phyloP scores from a whole-genome alignment of 2,797 vertebrate genomes.

The Lepilemur septentrionalis region DNA sequence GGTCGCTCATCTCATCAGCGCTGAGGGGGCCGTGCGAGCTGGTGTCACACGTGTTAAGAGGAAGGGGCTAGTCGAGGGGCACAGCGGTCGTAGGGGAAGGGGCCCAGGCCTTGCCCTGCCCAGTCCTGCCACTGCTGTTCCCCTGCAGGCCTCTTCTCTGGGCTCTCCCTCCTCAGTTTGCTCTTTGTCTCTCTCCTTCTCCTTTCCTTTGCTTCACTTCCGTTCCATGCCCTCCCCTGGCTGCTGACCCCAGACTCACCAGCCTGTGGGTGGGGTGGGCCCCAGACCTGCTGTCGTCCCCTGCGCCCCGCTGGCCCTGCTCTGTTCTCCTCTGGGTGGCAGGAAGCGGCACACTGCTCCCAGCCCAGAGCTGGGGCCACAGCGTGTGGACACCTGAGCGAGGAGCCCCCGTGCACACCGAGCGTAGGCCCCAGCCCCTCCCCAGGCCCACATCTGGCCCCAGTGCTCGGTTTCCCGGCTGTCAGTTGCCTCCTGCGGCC shows the following conservation, averaged over 20 bases:
- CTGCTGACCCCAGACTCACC: not conserved
- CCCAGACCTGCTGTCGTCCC: not conserved
- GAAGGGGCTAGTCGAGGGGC: not conserved
- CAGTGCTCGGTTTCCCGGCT: constrained; percentile 67
- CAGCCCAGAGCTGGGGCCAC: not conserved
- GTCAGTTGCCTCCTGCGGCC: constrained; percentile 73
- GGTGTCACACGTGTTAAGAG: not conserved
- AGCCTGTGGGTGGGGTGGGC: not conserved
- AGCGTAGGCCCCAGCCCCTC: constrained; percentile 12
- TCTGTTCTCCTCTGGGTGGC: not conserved
- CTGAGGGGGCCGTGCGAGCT: not conserved
- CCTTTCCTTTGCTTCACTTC: not conserved
- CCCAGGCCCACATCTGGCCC: constrained; percentile 75
- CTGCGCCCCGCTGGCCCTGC: too few species aligned
- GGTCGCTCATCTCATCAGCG: not conserved
- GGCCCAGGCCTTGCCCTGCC: not conserved
- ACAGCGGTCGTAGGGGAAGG: not conserved
- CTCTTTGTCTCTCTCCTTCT: not conserved
- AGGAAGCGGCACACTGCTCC: not conserved
- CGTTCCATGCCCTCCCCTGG: not conserved
- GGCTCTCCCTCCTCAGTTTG: not conserved
- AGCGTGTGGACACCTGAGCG: not conserved
- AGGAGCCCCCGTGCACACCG: not conserved
- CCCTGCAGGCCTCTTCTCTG: not conserved
- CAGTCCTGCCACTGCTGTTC: not conserved